Evolutionary conservation across 1,140 invertebrate genomes (phyloP), one percentile per base, ranked within the genome.

Genomic region (Zaprionus gabonicus): DNA sequence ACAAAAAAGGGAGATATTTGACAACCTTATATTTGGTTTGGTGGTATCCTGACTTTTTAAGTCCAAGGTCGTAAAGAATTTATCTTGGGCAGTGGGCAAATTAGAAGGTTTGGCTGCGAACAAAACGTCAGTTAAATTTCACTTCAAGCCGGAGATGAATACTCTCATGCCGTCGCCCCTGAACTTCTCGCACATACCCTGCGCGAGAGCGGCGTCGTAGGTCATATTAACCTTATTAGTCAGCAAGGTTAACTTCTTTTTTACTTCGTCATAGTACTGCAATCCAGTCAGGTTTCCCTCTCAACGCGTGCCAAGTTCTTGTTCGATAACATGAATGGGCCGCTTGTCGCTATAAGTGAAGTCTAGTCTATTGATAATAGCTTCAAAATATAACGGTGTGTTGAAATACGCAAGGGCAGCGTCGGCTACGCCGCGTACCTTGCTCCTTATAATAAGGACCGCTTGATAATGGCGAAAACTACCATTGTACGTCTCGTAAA

Each of bases 381-480:
- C 34, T 36, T 36, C 34, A 12, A 36, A 36, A 36, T 36, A 2
- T 36, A 36, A 10, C 34, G 34, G 34, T 36, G 34, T 36, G 34
- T 36, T 12, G 34, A 36, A 36, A 12, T 10, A 36, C 10, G 34
- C 34, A 36, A 36, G 34, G 34, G 34, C 34, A 12, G 34, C 34
- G 10, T 36, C 34, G 34, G 34, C 12, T 36, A 36, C 34, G 34
- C 34, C 10, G 9, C 34, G 34, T 36, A 36, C 34, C 1, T 36
- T 75, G 25, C 70, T 73, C 23, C 71, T 56, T 36, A 78, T 66
- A 13, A 76, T 76, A 34, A 60, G 56, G 23, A 71, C 56, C 0
- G 77, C 72, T 44, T 68, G 49, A 34, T 76, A 79, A 51, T 67
- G 59, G n/a, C 59, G 60, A 3, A 64, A 63, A 36, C 59, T 75